A percentile compares a stretch with the other conserved stretches of the same genome.
Conservation (phyloP, 2,113 vertebrate genomes). For the Eulacestoma nigropectus region DNA sequence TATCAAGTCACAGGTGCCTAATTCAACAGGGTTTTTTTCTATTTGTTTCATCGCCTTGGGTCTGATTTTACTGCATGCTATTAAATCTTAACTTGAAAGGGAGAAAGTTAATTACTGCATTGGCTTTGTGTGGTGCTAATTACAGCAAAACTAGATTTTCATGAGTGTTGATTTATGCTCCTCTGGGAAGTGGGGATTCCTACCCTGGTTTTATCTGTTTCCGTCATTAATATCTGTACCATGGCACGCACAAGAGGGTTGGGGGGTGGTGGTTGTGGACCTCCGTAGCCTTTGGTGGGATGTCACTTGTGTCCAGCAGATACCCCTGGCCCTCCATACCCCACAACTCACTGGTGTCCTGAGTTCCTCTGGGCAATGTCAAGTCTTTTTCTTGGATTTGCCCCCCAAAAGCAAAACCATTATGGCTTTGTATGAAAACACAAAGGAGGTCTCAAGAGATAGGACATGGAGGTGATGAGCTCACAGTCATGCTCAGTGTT, state of each 20-base stretch:
- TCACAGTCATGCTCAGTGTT: rapidly evolving
- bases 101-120: conserved; percentile 48
- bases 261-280: neutral
- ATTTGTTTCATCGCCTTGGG: neutral
- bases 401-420: neutral
- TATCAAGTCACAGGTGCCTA: neutral
- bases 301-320: neutral
- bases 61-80: neutral
- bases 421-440: neutral
- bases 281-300: neutral
- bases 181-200: neutral
- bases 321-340: neutral
- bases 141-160: neutral
- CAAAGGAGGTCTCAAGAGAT: neutral
- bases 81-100: conserved; percentile 15
- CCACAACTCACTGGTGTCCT: rapidly evolving
- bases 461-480: neutral
- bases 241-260: rapidly evolving
- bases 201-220: neutral
- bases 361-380: neutral
- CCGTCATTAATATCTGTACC: neutral
- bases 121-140: conserved; percentile 1
- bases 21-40: neutral
- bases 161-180: neutral
- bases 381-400: neutral